Conservation (phyloP, 2,888 invertebrate species). For the Disparrhopalites patrizii region DNA sequence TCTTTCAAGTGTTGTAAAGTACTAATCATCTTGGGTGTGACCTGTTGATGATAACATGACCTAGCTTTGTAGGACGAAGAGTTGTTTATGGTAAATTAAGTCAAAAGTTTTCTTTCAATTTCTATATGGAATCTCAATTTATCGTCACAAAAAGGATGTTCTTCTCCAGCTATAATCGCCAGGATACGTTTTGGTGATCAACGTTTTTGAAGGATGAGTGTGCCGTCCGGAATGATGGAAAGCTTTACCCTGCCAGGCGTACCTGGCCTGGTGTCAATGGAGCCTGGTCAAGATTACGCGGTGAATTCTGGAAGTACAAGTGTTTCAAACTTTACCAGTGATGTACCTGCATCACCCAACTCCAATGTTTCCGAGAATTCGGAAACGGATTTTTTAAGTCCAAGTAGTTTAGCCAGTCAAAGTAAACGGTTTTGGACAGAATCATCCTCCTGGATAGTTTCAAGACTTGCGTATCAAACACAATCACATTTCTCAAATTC, state of each 20-base stretch:
- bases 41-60: too few species aligned
- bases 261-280: conserved; percentile 9
- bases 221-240: background rate
- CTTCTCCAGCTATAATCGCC: too few species aligned
- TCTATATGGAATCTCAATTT: too few species aligned
- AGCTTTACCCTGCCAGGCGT: conserved; percentile 20
- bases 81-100: too few species aligned
- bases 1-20: too few species aligned
- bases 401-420: conserved; percentile 33
- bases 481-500: conserved; percentile 37
- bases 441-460: conserved; percentile 45
- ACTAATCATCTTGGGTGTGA: too few species aligned
- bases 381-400: conserved; percentile 38
- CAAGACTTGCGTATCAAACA: conserved; percentile 39
- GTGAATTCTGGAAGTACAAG: background rate
- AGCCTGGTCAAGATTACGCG: background rate
- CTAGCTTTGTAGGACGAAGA: too few species aligned
- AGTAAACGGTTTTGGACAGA: conserved; percentile 45
- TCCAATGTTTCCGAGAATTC: conserved; percentile 37
- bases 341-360: conserved; percentile 33
- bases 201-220: conserved; percentile 12
- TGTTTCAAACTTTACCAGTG: conserved; percentile 21
- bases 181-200: background rate
- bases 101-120: too few species aligned
- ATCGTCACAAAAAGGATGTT: too few species aligned